Evolutionary conservation across 1,140 invertebrate species (phyloP).

Genomic region (Dendrolimus kikuchii): DNA sequence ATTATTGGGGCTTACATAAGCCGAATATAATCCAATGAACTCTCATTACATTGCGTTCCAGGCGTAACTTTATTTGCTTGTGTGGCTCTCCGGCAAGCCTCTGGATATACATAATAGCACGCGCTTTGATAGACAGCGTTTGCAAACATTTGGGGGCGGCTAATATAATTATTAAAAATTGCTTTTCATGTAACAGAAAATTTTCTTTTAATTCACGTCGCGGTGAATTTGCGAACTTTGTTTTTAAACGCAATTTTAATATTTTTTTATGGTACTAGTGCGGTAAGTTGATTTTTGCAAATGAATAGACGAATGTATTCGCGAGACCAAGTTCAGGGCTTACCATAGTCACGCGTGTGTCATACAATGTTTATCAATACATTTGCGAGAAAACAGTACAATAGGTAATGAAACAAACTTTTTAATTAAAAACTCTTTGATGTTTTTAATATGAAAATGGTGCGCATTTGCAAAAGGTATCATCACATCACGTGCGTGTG

Average conservation of each 20-base stretch:
- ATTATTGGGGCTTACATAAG: constrained; percentile 60
- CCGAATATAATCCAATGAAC: constrained; percentile 65
- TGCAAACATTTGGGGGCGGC: constrained; percentile 38
- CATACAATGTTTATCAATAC: no score
- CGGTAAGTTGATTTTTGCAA: no score
- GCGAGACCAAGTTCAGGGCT: no score
- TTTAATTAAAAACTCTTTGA: no score
- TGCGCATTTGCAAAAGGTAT: no score
- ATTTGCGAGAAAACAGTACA: no score
- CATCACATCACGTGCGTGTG: no score
- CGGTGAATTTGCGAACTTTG: constrained; percentile 8
- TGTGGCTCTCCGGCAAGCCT: constrained; percentile 47
- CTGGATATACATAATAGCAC: constrained; percentile 54
- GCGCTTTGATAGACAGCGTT: constrained; percentile 41
- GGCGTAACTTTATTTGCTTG: constrained; percentile 57
- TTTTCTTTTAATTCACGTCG: constrained; percentile 21
- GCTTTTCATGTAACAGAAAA: constrained; percentile 47
- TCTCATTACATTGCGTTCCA: constrained; percentile 61
- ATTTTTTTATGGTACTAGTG: no score
- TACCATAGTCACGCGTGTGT: no score
- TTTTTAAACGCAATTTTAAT: constrained; percentile 7
- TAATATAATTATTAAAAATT: constrained; percentile 70
- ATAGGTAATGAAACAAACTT: no score
- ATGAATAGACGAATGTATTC: no score
- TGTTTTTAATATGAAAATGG: no score